Evolutionary conservation across 2,888 invertebrate genomes (phyloP), one percentile per base, ranked within the genome.

Genomic region (Dione juno): DNA sequence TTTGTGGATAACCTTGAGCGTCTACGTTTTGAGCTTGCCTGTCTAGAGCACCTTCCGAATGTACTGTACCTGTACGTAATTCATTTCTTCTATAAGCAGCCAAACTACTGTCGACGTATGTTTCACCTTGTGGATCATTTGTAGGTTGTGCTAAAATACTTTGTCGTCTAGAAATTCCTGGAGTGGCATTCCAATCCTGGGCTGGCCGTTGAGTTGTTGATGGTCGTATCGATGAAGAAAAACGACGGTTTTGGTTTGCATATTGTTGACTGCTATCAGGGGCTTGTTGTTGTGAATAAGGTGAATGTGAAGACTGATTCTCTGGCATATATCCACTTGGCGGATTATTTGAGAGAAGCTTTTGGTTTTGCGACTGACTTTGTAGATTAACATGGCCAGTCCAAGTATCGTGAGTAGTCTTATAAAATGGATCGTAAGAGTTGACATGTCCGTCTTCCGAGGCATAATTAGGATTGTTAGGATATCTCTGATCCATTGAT

Each of bases 91-190:
- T 84, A 75, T 88, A 89, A 2, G 82, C 81, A 45, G 84, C 74
- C 41, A 83, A 77, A 28, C 83, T 80, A 13, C 82, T 79, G 69
- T 92, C 92, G 8, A 85, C 80, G 63, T 86, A 89, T 3, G 80
- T 74, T 71, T 82, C 84, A 16, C 85, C 86, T 78, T 87, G 91
- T 8, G 85, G 75, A 58, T 88, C 87, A 52, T 81, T 82, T 50
- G 81, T 82, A 8, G 92, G 90, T 76, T 92, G 92, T 54, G 84
- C 90, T 19, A 92, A 82, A 45, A 93, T 80, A 74, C 92, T 93
- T 77, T 88, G 89, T 77, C 92, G 82, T 77, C 92, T 80, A 1
- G 80, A 75, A 54, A 86, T 79, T 67, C 83, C 84, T 76, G 89
- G 87, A 28, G 86, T 57, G 35, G 82, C 74, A 69, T 78, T 87